These are phyloP conservation scores for Kuschelorhynchus macadamiae DNA, from an alignment of 2,888 invertebrate species.

Conservation along the genomic window DNA sequence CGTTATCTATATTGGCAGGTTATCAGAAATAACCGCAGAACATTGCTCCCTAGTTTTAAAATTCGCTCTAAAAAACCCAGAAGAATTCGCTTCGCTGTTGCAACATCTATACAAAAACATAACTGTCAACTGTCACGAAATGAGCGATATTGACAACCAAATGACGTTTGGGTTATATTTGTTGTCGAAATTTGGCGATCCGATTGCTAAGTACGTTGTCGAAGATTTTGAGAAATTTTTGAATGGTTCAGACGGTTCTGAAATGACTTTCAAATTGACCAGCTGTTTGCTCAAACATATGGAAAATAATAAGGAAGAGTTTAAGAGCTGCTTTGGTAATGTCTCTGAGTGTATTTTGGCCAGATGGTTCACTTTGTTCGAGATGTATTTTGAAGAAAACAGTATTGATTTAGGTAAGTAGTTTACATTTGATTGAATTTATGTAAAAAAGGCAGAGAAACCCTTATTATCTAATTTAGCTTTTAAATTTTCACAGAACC, in stretches of 20 bases:
- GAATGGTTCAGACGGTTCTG: slow-evolving; percentile 36
- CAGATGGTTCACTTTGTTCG: slow-evolving; percentile 56
- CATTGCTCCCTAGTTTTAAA: slow-evolving; percentile 54
- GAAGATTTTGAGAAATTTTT: slow-evolving; percentile 56
- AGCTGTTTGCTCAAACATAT: slow-evolving; percentile 49
- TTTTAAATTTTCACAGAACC: no score
- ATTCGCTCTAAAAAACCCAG: slow-evolving; percentile 55
- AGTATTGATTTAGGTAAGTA: slow-evolving; percentile 35
- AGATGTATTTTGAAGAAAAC: slow-evolving; percentile 54
- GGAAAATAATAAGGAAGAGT: slow-evolving; percentile 46
- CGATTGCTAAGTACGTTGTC: slow-evolving; percentile 56
- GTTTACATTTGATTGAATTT: no score
- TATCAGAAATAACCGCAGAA: slow-evolving; percentile 53
- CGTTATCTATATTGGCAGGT: slow-evolving; percentile 49
- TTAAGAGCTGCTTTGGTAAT: slow-evolving; percentile 40
- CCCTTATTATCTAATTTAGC: no score
- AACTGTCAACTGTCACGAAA: slow-evolving; percentile 31
- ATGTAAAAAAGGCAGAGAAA: no score
- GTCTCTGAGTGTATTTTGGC: slow-evolving; percentile 49
- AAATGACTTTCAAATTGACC: slow-evolving; percentile 45
- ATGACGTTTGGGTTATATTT: slow-evolving; percentile 59
- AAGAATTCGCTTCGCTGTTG: slow-evolving; percentile 54
- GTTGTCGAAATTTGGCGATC: slow-evolving; percentile 58
- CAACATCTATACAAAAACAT: slow-evolving; percentile 50
- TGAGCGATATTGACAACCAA: slow-evolving; percentile 53